Evolutionary conservation across 2,888 invertebrate species (phyloP), one percentile per base, ranked within the genome.

Genomic region (Atethmia centrago): DNA sequence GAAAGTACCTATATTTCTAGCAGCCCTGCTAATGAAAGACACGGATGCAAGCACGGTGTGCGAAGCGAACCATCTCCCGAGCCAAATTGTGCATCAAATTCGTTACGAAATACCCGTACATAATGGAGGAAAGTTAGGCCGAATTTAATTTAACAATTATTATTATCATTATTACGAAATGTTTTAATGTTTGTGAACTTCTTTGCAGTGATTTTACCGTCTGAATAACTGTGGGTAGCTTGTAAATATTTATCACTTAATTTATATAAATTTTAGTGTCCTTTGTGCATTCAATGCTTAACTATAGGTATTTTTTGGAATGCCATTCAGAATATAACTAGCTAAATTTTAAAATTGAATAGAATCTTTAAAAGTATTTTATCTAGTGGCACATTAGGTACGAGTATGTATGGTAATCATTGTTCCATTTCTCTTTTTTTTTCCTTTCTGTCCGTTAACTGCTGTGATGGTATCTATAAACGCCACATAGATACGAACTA

Each of bases 61-160:
- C 78, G 79, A 77, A 80, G 74, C 80, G 80, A 83, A 79, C 70
- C 88, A 85, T 86, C 86, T 82, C 70, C 80, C 79, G 77, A 79
- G 84, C 66, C 86, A 85, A 90, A 90, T 89, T 88, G 83, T 86
- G 83, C 86, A 84, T 79, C 73, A 85, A 85, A 88, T 87, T 71
- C 86, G 82, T 91, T 90, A 85, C 88, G 90, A 84, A 90, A 90
- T 78, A 70, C 76, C 88, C 86, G 84, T 88, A 84, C 85, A 88
- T 87, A 88, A 90, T 86, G 79, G 78, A 89, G 82, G 91, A 91
- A 90, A 90, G 91, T 88, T 81, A 73, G 67, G 62, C 73, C 75
- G 81, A 58, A 77, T 81, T 80, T 78, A 84, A 84, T 83, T 82
- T 81, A 78, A 83, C 80, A 80, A 83, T 80, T 82, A 76, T 75